phyloP scores from a whole-genome alignment of 2,888 invertebrate species.

The Ochropleura plecta region DNA sequence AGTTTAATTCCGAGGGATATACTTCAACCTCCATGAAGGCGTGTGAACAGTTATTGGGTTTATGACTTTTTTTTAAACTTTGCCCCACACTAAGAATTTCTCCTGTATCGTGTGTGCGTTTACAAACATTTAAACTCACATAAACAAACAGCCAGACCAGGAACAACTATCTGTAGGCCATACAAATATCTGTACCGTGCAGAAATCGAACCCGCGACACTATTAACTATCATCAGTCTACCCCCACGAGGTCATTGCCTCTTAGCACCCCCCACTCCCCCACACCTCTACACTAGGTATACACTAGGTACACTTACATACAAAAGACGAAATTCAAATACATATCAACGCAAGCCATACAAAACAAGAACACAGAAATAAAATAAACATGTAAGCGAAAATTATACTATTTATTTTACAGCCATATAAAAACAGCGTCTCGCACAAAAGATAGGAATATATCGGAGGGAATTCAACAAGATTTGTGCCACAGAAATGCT shows the following conservation, averaged over 20 bases:
- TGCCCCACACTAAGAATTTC: no score
- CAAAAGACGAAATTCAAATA: constrained; percentile 24
- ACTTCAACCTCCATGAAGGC: background rate
- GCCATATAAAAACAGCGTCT: constrained; percentile 47
- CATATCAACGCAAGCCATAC: constrained; percentile 18
- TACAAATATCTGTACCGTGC: no score
- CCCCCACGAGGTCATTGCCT: background rate
- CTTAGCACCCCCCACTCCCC: background rate
- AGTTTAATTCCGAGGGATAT: no score
- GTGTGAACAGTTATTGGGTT: background rate
- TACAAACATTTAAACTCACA: no score
- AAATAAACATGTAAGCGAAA: constrained; percentile 40
- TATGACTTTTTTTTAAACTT: no score
- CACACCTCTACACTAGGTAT: background rate
- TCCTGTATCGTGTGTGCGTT: no score
- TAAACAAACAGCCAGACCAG: no score
- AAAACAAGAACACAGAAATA: constrained; percentile 39
- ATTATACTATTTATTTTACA: constrained; percentile 60
- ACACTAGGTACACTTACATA: background rate
- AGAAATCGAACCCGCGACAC: no score
- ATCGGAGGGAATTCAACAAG: constrained; percentile 48
- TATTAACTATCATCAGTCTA: background rate
- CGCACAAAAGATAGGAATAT: constrained; percentile 54
- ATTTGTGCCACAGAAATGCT: constrained; percentile 57
- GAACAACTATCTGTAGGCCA: no score